A percentile compares a stretch with the other conserved stretches of the same genome.
These are phyloP conservation scores for Psophia crepitans DNA, from an alignment of 2,113 vertebrate genomes.

Conservation along the genomic window DNA sequence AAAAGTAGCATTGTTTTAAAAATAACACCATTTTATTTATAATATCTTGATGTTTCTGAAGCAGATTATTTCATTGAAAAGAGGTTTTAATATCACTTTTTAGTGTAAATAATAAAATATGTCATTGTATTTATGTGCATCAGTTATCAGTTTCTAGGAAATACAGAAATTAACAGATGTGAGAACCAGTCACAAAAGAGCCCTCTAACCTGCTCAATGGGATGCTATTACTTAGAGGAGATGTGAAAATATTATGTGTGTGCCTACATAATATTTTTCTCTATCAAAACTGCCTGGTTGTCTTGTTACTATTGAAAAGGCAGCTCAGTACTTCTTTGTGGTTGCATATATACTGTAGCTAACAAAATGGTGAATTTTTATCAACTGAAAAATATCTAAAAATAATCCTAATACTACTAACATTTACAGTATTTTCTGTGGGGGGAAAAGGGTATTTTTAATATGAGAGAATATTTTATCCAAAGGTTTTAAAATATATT, in stretches of 20 bases:
- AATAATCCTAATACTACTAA: background rate
- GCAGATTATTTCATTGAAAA: background rate
- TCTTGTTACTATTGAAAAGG: background rate
- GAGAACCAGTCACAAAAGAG: background rate
- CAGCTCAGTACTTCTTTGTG: background rate
- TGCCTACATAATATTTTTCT: background rate
- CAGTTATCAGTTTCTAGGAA: background rate
- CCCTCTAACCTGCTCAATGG: background rate
- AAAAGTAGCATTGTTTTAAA: background rate
- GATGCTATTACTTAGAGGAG: background rate
- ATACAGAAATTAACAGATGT: background rate
- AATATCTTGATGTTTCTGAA: background rate
- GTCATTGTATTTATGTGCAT: background rate
- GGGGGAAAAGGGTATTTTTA: background rate
- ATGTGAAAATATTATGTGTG: background rate
- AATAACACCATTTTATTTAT: background rate
- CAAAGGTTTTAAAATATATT: background rate
- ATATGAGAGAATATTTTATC: background rate
- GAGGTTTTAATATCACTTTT: background rate
- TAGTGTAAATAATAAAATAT: background rate
- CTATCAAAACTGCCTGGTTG: background rate
- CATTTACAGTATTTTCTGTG: background rate
- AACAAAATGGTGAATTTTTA: background rate
- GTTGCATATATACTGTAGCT: background rate
- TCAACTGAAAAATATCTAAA: background rate